Base-by-base conservation (phyloP, 2,888 invertebrate species). In the Drosophila algonquin region DNA sequence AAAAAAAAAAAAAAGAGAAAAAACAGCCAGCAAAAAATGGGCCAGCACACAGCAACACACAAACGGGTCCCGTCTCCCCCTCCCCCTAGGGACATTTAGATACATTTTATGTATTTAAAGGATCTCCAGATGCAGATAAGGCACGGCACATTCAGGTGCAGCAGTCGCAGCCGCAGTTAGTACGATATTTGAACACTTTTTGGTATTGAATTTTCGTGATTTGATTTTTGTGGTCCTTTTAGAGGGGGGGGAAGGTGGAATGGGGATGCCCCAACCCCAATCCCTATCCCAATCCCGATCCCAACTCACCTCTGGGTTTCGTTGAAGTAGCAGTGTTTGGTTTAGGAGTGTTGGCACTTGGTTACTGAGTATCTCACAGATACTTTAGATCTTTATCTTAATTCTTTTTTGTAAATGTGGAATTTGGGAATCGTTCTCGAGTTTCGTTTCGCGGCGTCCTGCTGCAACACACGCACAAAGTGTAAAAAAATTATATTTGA, bases 401-500 rank as follows among this genome's bases (percentile, higher is more conserved):
- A 8, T 8, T 30, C 30, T 7, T 30, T 8, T 30, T 8, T 30
- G n/a, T 7, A 2, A 30, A 30, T 30, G 30, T 24, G 30, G 7
- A 8, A 30, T 30, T 8, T 8, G 30, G 30, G 32, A 32, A 32
- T 10, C 24, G 4, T 54, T 50, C 40, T 58, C 16, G 32, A 47
- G 16, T 58, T 60, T 70, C 27, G 51, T 52, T 44, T 40, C 40
- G 16, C 53, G 56, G 48, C 52, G 52, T 53, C 47, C 57, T 40
- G 40, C 67, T 59, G 67, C 55, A 59, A 61, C 59, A 67, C 59
- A 53, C 56, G 73, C 73, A 75, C 73, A 74, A 74, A 73, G 40
- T 40, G 40, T 40, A 61, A 53, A 61, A 46, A 52, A 40, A 59
- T 24, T 24, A 24, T 35, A 21, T 24, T 27, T 52, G 24, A 50